Evolutionary conservation across 2,888 invertebrate species (phyloP).

Genomic region (Notocelia uddmanniana): DNA sequence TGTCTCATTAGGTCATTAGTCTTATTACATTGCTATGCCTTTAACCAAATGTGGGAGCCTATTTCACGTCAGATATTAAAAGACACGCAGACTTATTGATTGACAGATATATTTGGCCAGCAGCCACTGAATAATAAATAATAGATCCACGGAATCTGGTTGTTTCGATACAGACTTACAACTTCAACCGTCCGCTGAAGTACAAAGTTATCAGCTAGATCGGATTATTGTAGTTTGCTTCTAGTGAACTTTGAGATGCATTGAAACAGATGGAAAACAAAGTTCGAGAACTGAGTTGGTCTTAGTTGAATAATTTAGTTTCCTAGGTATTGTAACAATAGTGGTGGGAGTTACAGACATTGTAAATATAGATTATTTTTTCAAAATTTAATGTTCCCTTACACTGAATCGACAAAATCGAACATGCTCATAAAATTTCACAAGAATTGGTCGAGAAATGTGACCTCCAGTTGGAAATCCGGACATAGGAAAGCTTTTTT

Average conservation of each 20-base stretch:
- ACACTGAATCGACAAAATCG: no score
- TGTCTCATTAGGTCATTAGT: neutral
- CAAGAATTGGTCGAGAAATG: no score
- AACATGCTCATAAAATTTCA: no score
- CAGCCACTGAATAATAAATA: neutral
- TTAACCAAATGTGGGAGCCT: neutral
- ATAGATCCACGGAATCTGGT: neutral
- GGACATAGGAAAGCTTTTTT: no score
- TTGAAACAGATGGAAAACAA: neutral
- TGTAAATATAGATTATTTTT: no score
- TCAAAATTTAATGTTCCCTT: no score
- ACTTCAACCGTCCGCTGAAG: neutral
- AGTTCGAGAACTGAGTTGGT: conserved; percentile 10
- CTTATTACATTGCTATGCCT: neutral
- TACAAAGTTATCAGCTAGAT: neutral
- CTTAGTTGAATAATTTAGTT: neutral
- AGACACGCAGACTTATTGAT: neutral
- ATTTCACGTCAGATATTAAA: neutral
- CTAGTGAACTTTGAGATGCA: conserved; percentile 10
- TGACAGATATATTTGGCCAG: neutral
- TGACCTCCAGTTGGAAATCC: no score
- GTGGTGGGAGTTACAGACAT: no score
- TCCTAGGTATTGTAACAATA: no score
- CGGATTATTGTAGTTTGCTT: neutral
- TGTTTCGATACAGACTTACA: neutral